phyloP scores from a whole-genome alignment of 2,113 vertebrate species.

The Eurypyga helias region DNA sequence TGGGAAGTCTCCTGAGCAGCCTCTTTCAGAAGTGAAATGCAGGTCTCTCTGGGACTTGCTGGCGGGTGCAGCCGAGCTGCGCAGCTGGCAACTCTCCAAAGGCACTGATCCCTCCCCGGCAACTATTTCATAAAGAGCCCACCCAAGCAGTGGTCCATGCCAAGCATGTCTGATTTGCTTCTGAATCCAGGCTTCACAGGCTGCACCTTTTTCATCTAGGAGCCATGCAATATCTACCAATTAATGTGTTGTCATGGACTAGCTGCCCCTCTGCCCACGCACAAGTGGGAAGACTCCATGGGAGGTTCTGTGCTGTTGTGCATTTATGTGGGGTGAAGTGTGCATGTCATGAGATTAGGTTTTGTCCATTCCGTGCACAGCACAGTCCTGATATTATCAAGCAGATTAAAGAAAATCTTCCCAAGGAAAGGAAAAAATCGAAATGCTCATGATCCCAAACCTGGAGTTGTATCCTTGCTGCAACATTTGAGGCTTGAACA shows the following conservation, averaged over 20 bases:
- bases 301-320: background rate
- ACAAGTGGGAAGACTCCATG: background rate
- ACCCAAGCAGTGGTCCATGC: slow-evolving; percentile 50
- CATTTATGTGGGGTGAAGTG: background rate
- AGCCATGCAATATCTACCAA: slow-evolving; percentile 19
- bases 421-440: slow-evolving; percentile 4
- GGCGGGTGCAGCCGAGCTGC: background rate
- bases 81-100: slow-evolving; percentile 10
- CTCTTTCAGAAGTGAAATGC: background rate
- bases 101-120: background rate
- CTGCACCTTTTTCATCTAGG: slow-evolving; percentile 37
- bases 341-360: background rate
- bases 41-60: background rate
- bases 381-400: background rate
- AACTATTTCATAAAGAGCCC: slow-evolving; percentile 19
- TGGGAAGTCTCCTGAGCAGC: background rate
- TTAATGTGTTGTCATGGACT: slow-evolving; percentile 30
- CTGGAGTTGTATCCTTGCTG: background rate
- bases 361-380: background rate
- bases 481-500: slow-evolving; percentile 25
- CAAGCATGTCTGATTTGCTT: slow-evolving; percentile 57
- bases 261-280: slow-evolving; percentile 45
- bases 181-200: slow-evolving; percentile 13
- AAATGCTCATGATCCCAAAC: background rate
- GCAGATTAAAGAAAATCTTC: background rate